phyloP scores from a whole-genome alignment of 2,888 invertebrate genomes.

The Hyppa rectilinea region DNA sequence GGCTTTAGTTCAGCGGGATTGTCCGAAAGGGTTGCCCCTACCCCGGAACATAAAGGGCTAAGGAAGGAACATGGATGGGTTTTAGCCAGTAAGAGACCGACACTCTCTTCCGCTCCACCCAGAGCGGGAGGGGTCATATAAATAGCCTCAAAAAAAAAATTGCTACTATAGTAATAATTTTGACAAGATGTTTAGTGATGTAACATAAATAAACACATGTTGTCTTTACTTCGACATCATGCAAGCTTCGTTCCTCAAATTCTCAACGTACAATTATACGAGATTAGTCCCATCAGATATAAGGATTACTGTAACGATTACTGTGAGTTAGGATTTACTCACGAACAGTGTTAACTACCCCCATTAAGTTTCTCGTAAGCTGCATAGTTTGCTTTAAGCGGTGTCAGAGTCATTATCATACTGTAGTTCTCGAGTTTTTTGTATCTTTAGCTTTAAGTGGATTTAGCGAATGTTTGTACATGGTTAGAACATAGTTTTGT shows the following conservation, averaged over 20 bases:
- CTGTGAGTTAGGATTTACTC: constrained; percentile 51
- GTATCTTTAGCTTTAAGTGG: neutral
- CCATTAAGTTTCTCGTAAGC: constrained; percentile 49
- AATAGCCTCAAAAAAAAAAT: too few relatives aligned
- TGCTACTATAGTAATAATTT: too few relatives aligned
- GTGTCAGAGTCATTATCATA: constrained; percentile 43
- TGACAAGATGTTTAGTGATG: neutral
- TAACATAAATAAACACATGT: neutral
- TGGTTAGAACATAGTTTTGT: neutral
- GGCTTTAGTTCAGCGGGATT: too few relatives aligned
- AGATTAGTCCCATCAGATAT: constrained; percentile 72
- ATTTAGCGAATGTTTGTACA: neutral
- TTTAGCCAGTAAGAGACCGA: too few relatives aligned
- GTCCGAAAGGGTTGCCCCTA: too few relatives aligned
- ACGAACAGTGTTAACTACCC: constrained; percentile 43
- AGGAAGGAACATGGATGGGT: too few relatives aligned
- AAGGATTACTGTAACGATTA: constrained; percentile 66
- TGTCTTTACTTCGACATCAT: constrained; percentile 31
- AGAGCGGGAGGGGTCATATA: too few relatives aligned
- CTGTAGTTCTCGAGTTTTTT: constrained; percentile 25
- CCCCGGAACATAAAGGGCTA: too few relatives aligned
- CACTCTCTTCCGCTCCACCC: too few relatives aligned
- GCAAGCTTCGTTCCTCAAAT: constrained; percentile 47
- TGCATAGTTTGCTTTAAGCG: constrained; percentile 38
- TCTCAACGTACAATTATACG: constrained; percentile 65